Conservation (phyloP, 2,113 vertebrate genomes). For the Cochlearius cochlearius region DNA sequence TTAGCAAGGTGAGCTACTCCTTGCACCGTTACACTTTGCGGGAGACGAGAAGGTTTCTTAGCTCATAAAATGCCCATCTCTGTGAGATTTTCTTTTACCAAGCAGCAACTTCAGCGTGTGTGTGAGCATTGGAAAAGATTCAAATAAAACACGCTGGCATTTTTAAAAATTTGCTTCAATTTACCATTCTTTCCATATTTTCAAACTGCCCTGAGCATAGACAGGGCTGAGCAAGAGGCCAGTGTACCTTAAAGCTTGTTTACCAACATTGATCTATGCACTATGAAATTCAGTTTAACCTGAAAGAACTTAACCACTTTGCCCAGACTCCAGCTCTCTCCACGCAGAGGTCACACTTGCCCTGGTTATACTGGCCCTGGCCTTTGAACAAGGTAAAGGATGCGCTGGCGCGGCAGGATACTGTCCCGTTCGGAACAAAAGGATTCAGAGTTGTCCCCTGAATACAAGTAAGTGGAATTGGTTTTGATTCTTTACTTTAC, state of each 20-base stretch:
- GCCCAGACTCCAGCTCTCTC: neutral
- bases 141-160: neutral
- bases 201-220: neutral
- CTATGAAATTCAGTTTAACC: neutral
- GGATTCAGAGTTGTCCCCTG: neutral
- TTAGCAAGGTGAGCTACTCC: constrained; percentile 35
- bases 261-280: neutral
- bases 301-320: neutral
- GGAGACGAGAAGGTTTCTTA: neutral
- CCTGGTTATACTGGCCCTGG: neutral
- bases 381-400: neutral
- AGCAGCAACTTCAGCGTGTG: neutral
- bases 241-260: neutral
- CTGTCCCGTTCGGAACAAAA: neutral
- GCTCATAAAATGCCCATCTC: constrained; percentile 32
- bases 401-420: neutral
- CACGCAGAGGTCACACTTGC: neutral
- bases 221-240: neutral
- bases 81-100: constrained; percentile 43
- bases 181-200: neutral
- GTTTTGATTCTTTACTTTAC: neutral
- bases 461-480: neutral
- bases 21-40: neutral
- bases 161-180: neutral
- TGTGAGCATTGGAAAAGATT: constrained; percentile 7